A percentile compares a stretch with the other conserved stretches of the same genome.
phyloP scores from a whole-genome alignment of 92 coral and sea anemone species.

The Parazoanthus atlanticus region DNA sequence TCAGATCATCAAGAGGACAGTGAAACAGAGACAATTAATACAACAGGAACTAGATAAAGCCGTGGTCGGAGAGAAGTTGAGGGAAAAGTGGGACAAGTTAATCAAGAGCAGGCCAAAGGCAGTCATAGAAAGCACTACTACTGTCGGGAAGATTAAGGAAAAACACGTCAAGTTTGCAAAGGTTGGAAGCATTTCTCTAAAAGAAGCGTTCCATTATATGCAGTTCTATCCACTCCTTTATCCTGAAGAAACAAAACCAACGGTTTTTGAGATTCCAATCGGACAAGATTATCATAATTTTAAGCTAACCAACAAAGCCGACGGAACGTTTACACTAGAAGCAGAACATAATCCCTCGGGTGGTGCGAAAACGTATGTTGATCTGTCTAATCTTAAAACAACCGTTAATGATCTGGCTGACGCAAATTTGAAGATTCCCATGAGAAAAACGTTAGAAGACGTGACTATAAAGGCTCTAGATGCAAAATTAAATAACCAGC shows the following conservation, averaged over 20 bases:
- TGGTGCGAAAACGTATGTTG: neutral
- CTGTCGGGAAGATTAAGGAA: neutral
- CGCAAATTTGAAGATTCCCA: neutral
- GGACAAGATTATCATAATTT: slow-evolving; percentile 34
- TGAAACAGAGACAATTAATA: neutral
- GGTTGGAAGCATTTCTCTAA: slow-evolving; percentile 11
- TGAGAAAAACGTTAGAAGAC: neutral
- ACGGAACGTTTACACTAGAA: slow-evolving; percentile 16
- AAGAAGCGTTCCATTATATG: slow-evolving; percentile 45
- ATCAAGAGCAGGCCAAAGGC: neutral
- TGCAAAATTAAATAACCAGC: slow-evolving; percentile 22
- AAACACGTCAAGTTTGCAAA: slow-evolving; percentile 39
- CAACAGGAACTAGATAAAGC: slow-evolving; percentile 13
- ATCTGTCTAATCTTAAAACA: neutral
- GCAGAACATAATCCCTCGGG: neutral
- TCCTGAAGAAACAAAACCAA: slow-evolving; percentile 35
- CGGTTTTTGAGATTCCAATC: slow-evolving; percentile 41
- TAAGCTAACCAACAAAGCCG: slow-evolving; percentile 29
- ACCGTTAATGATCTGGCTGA: neutral
- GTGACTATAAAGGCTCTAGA: neutral
- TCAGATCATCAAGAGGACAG: neutral
- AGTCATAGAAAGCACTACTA: slow-evolving; percentile 15
- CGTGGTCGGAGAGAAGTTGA: slow-evolving; percentile 21
- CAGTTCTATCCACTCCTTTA: slow-evolving; percentile 49
- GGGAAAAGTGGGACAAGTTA: slow-evolving; percentile 4